Base-by-base conservation (phyloP, 2,888 invertebrate species). In the Oligia latruncula region DNA sequence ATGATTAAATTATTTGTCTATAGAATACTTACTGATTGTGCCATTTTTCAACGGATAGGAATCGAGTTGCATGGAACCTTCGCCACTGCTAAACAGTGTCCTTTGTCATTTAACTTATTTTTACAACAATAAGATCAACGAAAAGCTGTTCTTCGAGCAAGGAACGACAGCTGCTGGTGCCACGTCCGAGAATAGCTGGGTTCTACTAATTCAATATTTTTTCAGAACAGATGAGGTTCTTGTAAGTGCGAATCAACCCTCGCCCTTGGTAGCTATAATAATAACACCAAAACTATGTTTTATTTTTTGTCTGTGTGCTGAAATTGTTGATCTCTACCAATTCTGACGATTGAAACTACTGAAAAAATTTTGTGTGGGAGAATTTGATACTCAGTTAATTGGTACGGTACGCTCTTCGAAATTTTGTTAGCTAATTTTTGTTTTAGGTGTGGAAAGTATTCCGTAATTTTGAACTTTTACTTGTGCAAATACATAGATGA, bases 31-130 rank as follows among this genome's bases (percentile, higher is more conserved):
- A 35, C 35, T 35, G 29, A 29, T 29, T 29, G 29, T 29, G 35
- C 3, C 35, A 35, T 35, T 35, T 35, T 35, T 35, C 35, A 35
- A 35, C 2, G 35, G 3, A 4, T 35, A 35, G 35, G 35, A 35
- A 35, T 35, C 35, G 35, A 35, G 2, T 35, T 35, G 35, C 0
- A 35, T 35, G 35, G 35, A 35, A 35, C 35, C 35, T 35, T 35
- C 35, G 2, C 35, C 35, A 35, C 35, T 35, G 35, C 35, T 35
- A 35, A 35, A 0, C 35, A 35, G 35, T 35, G 35, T 4, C 35
- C 17, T 62, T 52, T 79, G 13, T 58, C 9, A 55, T 20, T 55
- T n/a, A 80, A 55, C n/a, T 5, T 67, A 9, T 46, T 66, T 29
- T 43, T 43, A 15, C 1, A 15, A 67, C 43, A 46, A 46, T 43